Conservation (phyloP, 1,140 invertebrate genomes). For the Meloidogyne floridensis region DNA sequence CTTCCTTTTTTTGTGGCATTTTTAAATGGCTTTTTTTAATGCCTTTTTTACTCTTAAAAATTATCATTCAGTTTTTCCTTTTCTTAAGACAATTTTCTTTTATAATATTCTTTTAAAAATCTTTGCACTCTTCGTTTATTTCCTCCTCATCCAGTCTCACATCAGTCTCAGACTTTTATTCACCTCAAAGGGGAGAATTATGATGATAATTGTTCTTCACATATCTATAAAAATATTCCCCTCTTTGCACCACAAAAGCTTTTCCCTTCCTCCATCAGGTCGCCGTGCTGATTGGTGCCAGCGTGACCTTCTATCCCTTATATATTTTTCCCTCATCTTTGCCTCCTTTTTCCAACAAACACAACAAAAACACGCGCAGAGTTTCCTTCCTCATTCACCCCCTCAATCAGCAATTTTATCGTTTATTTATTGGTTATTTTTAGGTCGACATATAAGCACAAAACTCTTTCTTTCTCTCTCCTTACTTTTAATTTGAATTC, state of each 20-base stretch:
- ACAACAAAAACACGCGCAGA: background rate
- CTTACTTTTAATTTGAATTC: background rate
- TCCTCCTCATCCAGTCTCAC: background rate
- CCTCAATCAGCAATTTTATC: constrained; percentile 1
- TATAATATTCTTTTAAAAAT: no score
- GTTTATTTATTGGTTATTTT: constrained; percentile 8
- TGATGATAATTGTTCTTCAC: no score
- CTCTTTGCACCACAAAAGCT: background rate
- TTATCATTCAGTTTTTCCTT: no score
- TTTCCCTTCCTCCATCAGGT: background rate
- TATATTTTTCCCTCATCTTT: background rate
- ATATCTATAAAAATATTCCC: background rate
- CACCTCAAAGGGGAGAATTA: no score
- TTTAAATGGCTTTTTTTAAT: no score
- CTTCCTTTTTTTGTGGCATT: no score
- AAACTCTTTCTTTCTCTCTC: no score
- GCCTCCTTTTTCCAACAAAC: background rate
- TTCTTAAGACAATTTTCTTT: no score
- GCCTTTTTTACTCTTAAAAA: no score
- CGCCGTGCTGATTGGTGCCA: constrained; percentile 7
- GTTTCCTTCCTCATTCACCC: background rate
- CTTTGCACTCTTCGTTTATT: background rate
- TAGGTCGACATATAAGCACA: background rate
- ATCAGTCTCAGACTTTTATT: background rate
- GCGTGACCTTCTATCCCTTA: background rate